Conservation (phyloP, 2,797 vertebrate species). For the Allobates femoralis region DNA sequence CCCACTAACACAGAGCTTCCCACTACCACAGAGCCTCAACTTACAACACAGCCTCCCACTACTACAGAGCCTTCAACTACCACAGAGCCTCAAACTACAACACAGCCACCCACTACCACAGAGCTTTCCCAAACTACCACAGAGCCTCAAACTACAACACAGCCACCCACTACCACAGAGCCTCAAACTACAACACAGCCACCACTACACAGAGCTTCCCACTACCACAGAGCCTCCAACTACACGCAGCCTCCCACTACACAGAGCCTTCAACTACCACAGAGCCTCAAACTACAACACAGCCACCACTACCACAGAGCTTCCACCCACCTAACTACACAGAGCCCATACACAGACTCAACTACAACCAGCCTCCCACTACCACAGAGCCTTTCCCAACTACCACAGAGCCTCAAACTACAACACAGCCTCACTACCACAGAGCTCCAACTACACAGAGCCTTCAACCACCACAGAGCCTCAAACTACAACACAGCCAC, state of each 20-base stretch:
- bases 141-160: background rate
- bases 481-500: background rate
- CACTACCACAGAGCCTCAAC: background rate
- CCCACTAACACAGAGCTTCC: background rate
- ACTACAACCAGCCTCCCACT: background rate
- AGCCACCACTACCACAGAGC: background rate
- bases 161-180: background rate
- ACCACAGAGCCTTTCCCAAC: background rate
- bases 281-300: too few species aligned
- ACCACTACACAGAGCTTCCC: background rate
- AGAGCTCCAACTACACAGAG: background rate
- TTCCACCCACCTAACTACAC: background rate
- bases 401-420: too few species aligned
- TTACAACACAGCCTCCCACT: background rate
- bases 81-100: background rate
- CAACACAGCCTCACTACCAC: background rate
- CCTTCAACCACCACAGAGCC: background rate
- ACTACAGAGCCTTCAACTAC: background rate
- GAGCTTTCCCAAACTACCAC: background rate
- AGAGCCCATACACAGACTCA: too few species aligned
- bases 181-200: background rate
- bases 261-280: too few species aligned
- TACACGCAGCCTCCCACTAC: background rate
- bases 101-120: background rate
- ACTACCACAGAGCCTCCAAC: background rate